Base-by-base conservation (phyloP, 2,888 invertebrate species). In the Papilio gigon region DNA sequence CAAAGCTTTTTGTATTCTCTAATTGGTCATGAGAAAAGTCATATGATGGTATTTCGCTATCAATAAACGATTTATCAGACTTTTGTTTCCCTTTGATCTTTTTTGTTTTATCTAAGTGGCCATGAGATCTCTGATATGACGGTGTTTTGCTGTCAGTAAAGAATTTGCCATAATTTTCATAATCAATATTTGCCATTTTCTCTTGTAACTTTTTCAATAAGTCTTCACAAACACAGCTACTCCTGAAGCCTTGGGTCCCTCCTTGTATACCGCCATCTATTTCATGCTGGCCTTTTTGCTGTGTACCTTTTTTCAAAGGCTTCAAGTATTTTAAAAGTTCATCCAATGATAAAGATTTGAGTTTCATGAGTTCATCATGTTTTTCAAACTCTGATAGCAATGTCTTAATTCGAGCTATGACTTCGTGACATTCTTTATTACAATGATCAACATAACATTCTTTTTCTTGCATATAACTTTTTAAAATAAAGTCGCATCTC, bases 401-500 rank as follows among this genome's bases (percentile, higher is more conserved):
- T 1, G n/a, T 9, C 35, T 59, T 58, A 11, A 64, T 58, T 59
- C 30, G 17, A 12, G 44, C 35, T 47, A 74, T 67, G 44, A 77
- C 80, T 0, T 84, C 74, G 71, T 80, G 80, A 25, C 61, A 70
- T 5, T 83, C 60, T 81, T 61, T 42, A 17, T 69, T 17, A 53
- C 25, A 25, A 42, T 30, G 4, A 12, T 60, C 12, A 22, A 35
- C 14, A 14, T 6, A 27, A 22, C 33, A 35, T 25, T 60, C 53
- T 30, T 65, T 33, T 35, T 69, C 14, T 44, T 42, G n/a, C 17
- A 78, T 60, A 67, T 78, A 83, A 64, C 78, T 79, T 35, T 71
- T 75, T 1, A 78, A 70, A 17, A 83, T 73, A 44, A 75, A 78
- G 27, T 80, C 75, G 69, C 87, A 87, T 72, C 78, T 77, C 62